Evolutionary conservation across 1,140 invertebrate genomes (phyloP).

Genomic region (Panagrolaimus sp.): DNA sequence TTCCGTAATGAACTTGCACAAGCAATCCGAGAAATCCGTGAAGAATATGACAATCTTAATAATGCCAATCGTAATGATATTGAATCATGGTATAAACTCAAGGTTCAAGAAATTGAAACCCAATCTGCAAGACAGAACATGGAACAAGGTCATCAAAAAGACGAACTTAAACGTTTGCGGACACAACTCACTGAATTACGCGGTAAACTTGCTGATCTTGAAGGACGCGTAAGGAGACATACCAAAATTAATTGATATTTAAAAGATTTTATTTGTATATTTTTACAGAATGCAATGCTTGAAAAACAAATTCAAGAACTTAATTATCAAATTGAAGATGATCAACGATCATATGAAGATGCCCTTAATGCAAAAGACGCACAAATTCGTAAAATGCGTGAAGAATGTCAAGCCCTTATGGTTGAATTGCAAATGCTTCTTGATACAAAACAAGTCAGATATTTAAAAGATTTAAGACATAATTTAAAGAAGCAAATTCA

Average conservation of each 20-base stretch:
- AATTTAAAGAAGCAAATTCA: slow-evolving; percentile 39
- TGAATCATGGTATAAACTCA: slow-evolving; percentile 59
- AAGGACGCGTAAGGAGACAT: slow-evolving; percentile 55
- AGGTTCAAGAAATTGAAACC: slow-evolving; percentile 64
- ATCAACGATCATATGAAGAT: slow-evolving; percentile 59
- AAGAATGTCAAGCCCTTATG: slow-evolving; percentile 61
- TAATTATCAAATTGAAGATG: slow-evolving; percentile 62
- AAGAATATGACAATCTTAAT: slow-evolving; percentile 64
- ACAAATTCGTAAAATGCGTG: slow-evolving; percentile 60
- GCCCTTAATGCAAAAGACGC: slow-evolving; percentile 59
- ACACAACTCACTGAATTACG: slow-evolving; percentile 61
- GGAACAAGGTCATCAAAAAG: slow-evolving; percentile 62
- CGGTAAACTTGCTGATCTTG: slow-evolving; percentile 62
- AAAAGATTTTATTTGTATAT: slow-evolving; percentile 8
- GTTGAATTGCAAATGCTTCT: slow-evolving; percentile 61
- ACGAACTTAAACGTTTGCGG: slow-evolving; percentile 62
- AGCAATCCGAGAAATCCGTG: slow-evolving; percentile 64
- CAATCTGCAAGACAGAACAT: slow-evolving; percentile 63
- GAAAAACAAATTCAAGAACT: slow-evolving; percentile 63
- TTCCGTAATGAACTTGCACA: slow-evolving; percentile 62
- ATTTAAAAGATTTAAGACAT: background rate
- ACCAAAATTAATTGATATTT: slow-evolving; percentile 1
- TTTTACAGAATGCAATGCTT: slow-evolving; percentile 61
- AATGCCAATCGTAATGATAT: slow-evolving; percentile 62
- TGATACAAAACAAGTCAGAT: slow-evolving; percentile 60